Evolutionary conservation across 2,888 invertebrate species (phyloP).

Genomic region (Argyra leucocephala): DNA sequence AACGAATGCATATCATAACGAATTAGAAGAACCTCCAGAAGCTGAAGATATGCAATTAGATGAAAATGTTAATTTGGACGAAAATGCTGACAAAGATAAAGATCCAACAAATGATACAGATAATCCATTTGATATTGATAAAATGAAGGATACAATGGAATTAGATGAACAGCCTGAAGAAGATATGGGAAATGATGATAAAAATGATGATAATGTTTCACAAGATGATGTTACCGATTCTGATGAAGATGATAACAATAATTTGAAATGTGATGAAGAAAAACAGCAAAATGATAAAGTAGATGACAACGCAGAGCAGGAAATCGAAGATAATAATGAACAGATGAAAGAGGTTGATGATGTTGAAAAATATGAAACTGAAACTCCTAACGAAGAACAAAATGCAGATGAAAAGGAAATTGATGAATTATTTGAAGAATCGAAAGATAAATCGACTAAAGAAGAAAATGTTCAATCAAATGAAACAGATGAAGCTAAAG

Average conservation of each 20-base stretch:
- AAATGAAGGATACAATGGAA: slow-evolving; percentile 54
- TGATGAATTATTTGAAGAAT: slow-evolving; percentile 35
- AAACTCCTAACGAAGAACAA: slow-evolving; percentile 40
- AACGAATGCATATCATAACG: slow-evolving; percentile 68
- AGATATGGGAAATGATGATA: slow-evolving; percentile 37
- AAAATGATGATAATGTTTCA: slow-evolving; percentile 39
- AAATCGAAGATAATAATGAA: slow-evolving; percentile 45
- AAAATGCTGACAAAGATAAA: slow-evolving; percentile 52
- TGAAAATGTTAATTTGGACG: slow-evolving; percentile 75
- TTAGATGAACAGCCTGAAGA: slow-evolving; percentile 35
- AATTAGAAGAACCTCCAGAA: slow-evolving; percentile 66
- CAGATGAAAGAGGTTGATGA: slow-evolving; percentile 28
- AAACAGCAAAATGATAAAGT: slow-evolving; percentile 37
- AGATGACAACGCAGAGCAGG: slow-evolving; percentile 37
- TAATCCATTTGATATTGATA: slow-evolving; percentile 78
- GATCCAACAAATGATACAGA: slow-evolving; percentile 53
- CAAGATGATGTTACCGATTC: slow-evolving; percentile 46
- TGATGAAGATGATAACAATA: slow-evolving; percentile 48
- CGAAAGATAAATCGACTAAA: slow-evolving; percentile 38
- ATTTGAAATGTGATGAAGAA: slow-evolving; percentile 34
- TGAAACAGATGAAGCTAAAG: slow-evolving; percentile 34
- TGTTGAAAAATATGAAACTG: slow-evolving; percentile 22
- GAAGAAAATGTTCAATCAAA: slow-evolving; percentile 42
- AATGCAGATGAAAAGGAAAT: slow-evolving; percentile 50
- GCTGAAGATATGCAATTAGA: slow-evolving; percentile 81